Percentiles rank a stretch among this genome's conserved stretches.
Evolutionary conservation across 1,140 invertebrate genomes (phyloP).

Genomic region (Eupeodes corollae): DNA sequence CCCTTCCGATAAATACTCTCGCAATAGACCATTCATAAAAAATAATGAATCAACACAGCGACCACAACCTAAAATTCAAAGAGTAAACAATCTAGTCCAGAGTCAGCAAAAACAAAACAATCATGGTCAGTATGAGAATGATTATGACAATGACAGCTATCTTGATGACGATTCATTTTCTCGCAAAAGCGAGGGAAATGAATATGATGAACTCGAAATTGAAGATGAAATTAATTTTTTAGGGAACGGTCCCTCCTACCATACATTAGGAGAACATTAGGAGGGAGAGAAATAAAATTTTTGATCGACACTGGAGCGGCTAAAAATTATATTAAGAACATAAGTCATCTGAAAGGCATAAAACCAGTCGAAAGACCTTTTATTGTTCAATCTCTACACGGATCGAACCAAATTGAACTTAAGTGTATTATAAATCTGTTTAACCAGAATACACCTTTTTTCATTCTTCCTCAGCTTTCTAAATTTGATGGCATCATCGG

Average conservation of each 20-base stretch:
- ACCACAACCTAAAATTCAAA: not conserved
- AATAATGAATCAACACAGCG: too few relatives aligned
- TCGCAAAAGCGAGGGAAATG: not conserved
- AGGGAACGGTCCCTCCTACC: not conserved
- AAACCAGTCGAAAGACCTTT: too few relatives aligned
- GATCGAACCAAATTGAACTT: too few relatives aligned
- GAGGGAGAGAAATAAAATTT: slow-evolving; percentile 1
- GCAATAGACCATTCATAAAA: too few relatives aligned
- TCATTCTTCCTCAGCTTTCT: not conserved
- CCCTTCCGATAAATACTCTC: too few relatives aligned
- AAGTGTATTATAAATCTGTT: not conserved
- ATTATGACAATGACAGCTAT: not conserved
- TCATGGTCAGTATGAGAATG: not conserved
- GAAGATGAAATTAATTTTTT: slow-evolving; percentile 1
- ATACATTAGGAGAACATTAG: not conserved
- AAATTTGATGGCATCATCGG: not conserved
- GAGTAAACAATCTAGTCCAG: not conserved
- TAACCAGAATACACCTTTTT: not conserved
- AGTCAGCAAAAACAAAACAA: not conserved
- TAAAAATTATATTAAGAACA: not conserved
- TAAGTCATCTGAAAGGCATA: too few relatives aligned
- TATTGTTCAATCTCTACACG: too few relatives aligned
- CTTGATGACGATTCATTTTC: not conserved
- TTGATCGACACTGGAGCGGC: slow-evolving; percentile 1
- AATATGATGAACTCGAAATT: too few relatives aligned